Evolutionary conservation across 2,888 invertebrate species (phyloP).

Genomic region (Anthophora plumipes): DNA sequence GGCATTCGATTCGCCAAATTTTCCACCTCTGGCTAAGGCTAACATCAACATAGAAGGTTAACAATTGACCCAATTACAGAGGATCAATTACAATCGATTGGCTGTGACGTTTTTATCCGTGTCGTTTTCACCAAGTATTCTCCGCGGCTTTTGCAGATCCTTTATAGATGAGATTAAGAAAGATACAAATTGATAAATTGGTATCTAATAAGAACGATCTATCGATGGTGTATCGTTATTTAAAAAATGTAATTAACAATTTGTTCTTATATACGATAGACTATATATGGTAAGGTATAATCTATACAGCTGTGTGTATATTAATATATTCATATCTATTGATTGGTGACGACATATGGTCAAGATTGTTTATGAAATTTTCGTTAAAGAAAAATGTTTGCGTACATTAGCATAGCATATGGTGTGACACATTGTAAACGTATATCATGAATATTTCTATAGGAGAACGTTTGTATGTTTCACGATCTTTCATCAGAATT

Average conservation of each 20-base stretch:
- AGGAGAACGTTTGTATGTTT: not conserved
- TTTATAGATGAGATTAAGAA: too few species aligned
- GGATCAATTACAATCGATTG: not conserved
- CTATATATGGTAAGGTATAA: too few species aligned
- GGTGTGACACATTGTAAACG: not conserved
- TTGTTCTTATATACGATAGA: too few species aligned
- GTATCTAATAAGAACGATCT: too few species aligned
- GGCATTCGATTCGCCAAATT: constrained; percentile 96
- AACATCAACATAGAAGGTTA: constrained; percentile 91
- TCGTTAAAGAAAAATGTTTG: too few species aligned
- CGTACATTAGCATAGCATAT: not conserved
- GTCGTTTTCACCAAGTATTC: not conserved
- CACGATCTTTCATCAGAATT: not conserved
- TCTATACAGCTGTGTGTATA: not conserved
- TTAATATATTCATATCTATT: not conserved
- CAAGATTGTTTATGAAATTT: not conserved
- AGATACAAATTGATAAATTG: too few species aligned
- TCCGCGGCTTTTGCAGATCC: not conserved
- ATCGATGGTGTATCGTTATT: too few species aligned
- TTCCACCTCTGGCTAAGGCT: constrained; percentile 91
- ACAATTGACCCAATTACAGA: constrained; percentile 7
- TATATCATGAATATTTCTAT: not conserved
- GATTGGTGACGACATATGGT: not conserved
- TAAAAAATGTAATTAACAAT: too few species aligned
- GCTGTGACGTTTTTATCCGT: not conserved